Evolutionary conservation across 2,797 vertebrate genomes (phyloP), one percentile per base, ranked within the genome.

Genomic region (Percopsis omiscomaycus): DNA sequence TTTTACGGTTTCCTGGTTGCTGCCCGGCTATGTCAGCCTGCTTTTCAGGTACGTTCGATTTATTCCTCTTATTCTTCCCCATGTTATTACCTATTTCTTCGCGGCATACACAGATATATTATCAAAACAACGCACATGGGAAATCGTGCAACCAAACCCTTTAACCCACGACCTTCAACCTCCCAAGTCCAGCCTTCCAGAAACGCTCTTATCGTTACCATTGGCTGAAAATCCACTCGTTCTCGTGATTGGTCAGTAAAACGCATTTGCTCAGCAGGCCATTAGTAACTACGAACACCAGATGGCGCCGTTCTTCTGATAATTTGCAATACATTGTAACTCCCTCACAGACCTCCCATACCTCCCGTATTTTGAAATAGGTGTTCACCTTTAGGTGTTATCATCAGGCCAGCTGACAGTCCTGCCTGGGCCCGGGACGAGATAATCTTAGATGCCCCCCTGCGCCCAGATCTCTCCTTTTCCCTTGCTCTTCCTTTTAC

Each of bases 41-140:
- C 64, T 81, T 71, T 37, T 12, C 65, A 0, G 70, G 3, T 44
- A 66, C 54, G 1, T 61, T 62, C 0, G 1, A 3, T 70, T 77
- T 78, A 9, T 59, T 64, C 27, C 66, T 88, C 22, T 74, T 87
- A 49, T 67, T 86, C 67, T 90, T 92, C 3, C 68, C 91, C 91
- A 91, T 91, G 5, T 47, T 71, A 29, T 1, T 5, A 1, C 1
- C 6, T 10, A 37, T 68, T 61, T 50, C 0, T 13, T 12, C 0
- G 51, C 2, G 0, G 0, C 3, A 62, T 44, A 51, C 8, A 14
- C 32, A 12, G 9, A 16, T 3, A 60, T 59, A 37, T 44, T 4
- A 56, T 62, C n/a, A 70, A 69, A 68, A 71, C 50, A 82, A 65
- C 0, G 45, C 64, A 77, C 84, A 74, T 55, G 83, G 70, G 64